Conservation (phyloP, 2,113 vertebrate species). For the Tricholaema leucomelas region DNA sequence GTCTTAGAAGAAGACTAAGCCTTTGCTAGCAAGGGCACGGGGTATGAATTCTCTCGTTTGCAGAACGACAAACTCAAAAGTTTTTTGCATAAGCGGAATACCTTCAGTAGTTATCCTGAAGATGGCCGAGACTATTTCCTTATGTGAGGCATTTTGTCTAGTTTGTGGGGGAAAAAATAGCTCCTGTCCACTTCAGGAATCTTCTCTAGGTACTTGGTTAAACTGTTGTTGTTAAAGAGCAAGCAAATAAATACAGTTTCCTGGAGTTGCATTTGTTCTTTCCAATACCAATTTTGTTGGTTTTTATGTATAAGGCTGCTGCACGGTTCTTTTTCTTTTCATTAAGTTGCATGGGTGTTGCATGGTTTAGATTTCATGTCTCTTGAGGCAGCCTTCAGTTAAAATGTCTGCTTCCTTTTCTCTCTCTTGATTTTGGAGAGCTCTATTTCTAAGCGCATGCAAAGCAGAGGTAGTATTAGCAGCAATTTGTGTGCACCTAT, state of each 20-base stretch:
- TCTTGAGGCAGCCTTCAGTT: not conserved
- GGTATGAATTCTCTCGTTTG: not conserved
- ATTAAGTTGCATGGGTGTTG: not conserved
- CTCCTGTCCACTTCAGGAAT: not conserved
- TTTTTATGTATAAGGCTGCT: not conserved
- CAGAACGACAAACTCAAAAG: not conserved
- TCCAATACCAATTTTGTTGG: too few species aligned
- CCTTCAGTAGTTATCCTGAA: not conserved
- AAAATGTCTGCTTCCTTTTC: not conserved
- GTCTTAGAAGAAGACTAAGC: not conserved
- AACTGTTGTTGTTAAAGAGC: not conserved
- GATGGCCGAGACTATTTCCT: not conserved
- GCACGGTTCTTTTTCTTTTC: not conserved
- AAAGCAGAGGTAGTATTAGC: not conserved
- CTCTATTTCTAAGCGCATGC: not conserved
- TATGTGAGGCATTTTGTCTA: not conserved
- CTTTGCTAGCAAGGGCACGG: not conserved
- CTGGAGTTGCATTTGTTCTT: too few species aligned
- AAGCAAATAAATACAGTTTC: not conserved
- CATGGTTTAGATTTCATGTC: not conserved
- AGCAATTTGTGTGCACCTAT: not conserved
- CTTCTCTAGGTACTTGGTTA: not conserved
- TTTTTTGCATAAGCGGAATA: not conserved
- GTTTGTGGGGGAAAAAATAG: not conserved
- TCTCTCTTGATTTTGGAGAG: not conserved